These are phyloP conservation scores for Ctenopoma kingsleyae DNA, from an alignment of 2,797 vertebrate genomes.

Conservation along the genomic window DNA sequence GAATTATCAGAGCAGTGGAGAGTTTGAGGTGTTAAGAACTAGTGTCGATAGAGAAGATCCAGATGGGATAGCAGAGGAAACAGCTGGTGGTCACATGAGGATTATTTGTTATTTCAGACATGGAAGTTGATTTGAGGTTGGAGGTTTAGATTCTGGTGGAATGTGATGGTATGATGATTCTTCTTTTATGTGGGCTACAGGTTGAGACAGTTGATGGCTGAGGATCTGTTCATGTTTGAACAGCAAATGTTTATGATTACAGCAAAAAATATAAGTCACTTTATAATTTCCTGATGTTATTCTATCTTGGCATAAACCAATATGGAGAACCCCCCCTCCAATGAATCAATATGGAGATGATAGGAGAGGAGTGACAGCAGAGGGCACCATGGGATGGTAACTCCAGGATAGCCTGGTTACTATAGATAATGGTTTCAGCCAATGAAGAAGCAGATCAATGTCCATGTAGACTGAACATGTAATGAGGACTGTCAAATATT, in stretches of 20 bases:
- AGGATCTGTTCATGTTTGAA: constrained; percentile 71
- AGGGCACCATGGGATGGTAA: constrained; percentile 79
- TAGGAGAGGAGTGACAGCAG: constrained; percentile 69
- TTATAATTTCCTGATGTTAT: constrained; percentile 55
- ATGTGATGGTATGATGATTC: constrained; percentile 83
- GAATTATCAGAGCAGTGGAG: constrained; percentile 87
- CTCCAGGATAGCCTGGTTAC: constrained; percentile 61
- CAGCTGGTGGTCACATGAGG: constrained; percentile 81
- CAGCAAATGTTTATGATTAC: constrained; percentile 65
- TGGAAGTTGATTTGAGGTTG: constrained; percentile 75
- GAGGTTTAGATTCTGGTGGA: constrained; percentile 77
- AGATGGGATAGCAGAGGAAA: constrained; percentile 78
- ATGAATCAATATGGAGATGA: constrained; percentile 80
- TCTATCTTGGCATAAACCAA: constrained; percentile 58
- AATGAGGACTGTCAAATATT: constrained; percentile 42
- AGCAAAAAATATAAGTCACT: constrained; percentile 59
- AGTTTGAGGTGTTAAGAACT: constrained; percentile 79
- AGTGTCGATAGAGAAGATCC: constrained; percentile 72
- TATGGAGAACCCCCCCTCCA: constrained; percentile 60
- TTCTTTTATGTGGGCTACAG: constrained; percentile 65
- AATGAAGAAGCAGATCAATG: constrained; percentile 68
- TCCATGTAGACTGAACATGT: constrained; percentile 53
- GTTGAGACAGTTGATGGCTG: constrained; percentile 71
- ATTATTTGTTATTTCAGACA: constrained; percentile 79
- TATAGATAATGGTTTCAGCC: constrained; percentile 70